Percentiles rank a stretch among this genome's conserved stretches.
These are phyloP conservation scores for Poicephalus gulielmi DNA, from an alignment of 2,113 vertebrate species.

Conservation along the genomic window DNA sequence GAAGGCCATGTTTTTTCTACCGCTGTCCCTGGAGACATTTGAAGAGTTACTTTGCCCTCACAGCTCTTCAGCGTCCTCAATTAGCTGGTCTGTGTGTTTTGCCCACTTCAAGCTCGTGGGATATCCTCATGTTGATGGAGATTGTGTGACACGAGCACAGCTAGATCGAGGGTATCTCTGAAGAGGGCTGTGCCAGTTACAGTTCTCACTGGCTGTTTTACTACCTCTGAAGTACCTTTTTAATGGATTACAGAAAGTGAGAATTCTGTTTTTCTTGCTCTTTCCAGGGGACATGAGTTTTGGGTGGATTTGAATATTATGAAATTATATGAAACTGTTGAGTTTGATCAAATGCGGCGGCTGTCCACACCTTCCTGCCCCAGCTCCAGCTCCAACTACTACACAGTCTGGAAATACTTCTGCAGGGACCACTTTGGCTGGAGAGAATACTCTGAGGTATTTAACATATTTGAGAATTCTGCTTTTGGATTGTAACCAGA, in stretches of 20 bases:
- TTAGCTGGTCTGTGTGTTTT: not conserved
- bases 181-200: not conserved
- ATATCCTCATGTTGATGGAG: not conserved
- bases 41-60: not conserved
- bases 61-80: not conserved
- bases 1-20: fast-evolving
- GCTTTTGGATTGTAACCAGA: not conserved
- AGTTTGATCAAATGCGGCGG: slow-evolving; percentile 92
- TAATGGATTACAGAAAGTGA: not conserved
- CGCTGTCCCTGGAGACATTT: not conserved
- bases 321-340: slow-evolving; percentile 86
- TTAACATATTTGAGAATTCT: not conserved
- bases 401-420: slow-evolving; percentile 97
- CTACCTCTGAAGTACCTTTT: not conserved
- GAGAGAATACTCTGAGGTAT: slow-evolving; percentile 98
- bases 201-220: not conserved
- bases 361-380: slow-evolving; percentile 86
- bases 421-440: slow-evolving; percentile 99
- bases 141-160: not conserved
- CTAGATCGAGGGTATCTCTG: not conserved
- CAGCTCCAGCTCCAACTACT: slow-evolving; percentile 81
- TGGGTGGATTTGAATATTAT: slow-evolving; percentile 89
- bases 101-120: not conserved
- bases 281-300: slow-evolving; percentile 87
- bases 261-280: not conserved